Conservation (phyloP, 2,888 invertebrate genomes). For the Caenorhabditis sp. region DNA sequence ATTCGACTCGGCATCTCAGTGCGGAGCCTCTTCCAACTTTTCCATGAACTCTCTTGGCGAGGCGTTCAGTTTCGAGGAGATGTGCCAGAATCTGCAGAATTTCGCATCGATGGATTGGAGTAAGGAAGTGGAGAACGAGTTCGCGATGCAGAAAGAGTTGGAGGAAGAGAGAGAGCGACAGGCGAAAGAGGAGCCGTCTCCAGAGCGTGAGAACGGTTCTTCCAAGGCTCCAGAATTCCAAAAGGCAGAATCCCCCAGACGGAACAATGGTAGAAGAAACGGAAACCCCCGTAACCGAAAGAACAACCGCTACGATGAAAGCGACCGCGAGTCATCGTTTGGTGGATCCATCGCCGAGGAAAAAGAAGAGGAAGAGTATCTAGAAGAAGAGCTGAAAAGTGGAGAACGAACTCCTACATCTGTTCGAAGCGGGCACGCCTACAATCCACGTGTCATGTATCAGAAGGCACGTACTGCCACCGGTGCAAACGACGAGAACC, state of each 20-base stretch:
- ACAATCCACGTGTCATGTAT: constrained; percentile 31
- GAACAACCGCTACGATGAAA: constrained; percentile 38
- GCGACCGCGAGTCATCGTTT: constrained; percentile 67
- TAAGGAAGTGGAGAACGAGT: constrained; percentile 65
- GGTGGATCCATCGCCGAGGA: constrained; percentile 68
- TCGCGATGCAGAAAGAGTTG: constrained; percentile 28
- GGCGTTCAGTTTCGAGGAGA: constrained; percentile 61
- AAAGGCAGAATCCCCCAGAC: neutral
- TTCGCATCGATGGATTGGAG: constrained; percentile 72
- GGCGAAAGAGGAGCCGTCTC: neutral
- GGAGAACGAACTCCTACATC: constrained; percentile 71
- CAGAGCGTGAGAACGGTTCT: too few species aligned
- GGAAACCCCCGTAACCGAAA: neutral
- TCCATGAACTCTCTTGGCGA: constrained; percentile 60
- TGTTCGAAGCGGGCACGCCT: neutral
- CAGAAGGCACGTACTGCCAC: constrained; percentile 1
- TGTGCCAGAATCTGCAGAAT: constrained; percentile 70
- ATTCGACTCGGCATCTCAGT: constrained; percentile 51
- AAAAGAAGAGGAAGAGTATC: constrained; percentile 53
- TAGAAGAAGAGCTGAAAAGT: constrained; percentile 54
- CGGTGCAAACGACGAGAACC: constrained; percentile 17
- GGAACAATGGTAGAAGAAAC: constrained; percentile 17
- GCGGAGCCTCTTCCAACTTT: constrained; percentile 51
- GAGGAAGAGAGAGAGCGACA: constrained; percentile 42
- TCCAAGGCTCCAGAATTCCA: neutral